These are phyloP conservation scores for Rhipidura dahli DNA, from an alignment of 2,113 vertebrate genomes.

Conservation along the genomic window DNA sequence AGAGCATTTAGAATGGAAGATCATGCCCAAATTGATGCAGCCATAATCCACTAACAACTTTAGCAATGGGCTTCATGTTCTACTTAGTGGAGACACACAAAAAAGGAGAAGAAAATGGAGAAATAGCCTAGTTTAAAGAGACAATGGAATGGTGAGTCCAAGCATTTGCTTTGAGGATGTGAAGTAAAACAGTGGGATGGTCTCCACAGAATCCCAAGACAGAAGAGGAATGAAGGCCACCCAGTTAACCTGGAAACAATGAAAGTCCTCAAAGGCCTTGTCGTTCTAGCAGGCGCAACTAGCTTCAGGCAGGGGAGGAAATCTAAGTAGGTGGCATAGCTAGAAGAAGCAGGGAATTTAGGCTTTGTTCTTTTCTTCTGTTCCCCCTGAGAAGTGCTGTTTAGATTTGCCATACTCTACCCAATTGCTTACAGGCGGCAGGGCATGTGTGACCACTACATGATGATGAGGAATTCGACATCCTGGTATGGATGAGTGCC, in stretches of 20 bases:
- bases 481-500: not conserved
- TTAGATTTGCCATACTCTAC: constrained; percentile 17
- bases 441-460: not conserved
- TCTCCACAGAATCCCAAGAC: constrained; percentile 1
- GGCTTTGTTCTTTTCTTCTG: not conserved
- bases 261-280: constrained; percentile 29
- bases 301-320: constrained; percentile 31
- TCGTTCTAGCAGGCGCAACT: not conserved
- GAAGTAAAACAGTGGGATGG: constrained; percentile 45
- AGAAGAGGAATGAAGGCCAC: constrained; percentile 45
- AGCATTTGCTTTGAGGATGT: constrained; percentile 38
- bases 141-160: constrained; percentile 23
- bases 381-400: not conserved
- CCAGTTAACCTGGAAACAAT: constrained; percentile 63
- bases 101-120: not conserved
- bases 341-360: not conserved
- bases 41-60: not conserved
- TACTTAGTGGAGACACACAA: not conserved
- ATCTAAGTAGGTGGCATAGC: constrained; percentile 55
- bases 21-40: not conserved
- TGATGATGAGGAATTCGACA: not conserved
- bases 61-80: not conserved
- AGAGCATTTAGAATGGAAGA: not conserved
- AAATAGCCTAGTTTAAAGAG: constrained; percentile 1
- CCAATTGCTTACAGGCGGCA: not conserved